A percentile compares a stretch with the other conserved stretches of the same genome.
These are phyloP conservation scores for Chondrosia reniformis DNA, from an alignment of 37 sponge, comb jelly and placozoan species.

Conservation along the genomic window DNA sequence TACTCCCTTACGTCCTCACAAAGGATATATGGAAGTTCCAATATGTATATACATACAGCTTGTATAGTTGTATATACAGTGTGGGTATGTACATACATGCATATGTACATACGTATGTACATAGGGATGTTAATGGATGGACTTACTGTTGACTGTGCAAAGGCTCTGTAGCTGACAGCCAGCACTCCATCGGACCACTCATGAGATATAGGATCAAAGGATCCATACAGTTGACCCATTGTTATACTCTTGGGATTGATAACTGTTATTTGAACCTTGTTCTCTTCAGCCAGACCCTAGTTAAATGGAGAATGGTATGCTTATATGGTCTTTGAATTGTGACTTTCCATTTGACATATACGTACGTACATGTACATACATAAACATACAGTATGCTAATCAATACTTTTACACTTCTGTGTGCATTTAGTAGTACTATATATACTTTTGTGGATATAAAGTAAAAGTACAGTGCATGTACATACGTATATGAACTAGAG, in stretches of 20 bases:
- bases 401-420: too few species aligned
- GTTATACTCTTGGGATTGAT: conserved; percentile 98
- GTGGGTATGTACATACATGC: not conserved
- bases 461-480: not conserved
- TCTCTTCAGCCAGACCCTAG: conserved; percentile 70
- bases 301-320: not conserved
- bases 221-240: conserved; percentile 98
- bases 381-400: too few species aligned
- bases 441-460: too few species aligned
- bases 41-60: not conserved
- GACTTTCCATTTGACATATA: too few species aligned
- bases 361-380: too few species aligned
- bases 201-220: conserved; percentile 98
- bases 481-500: too few species aligned
- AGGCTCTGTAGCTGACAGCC: conserved; percentile 96
- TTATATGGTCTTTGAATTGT: too few species aligned
- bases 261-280: conserved; percentile 95
- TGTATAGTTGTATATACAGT: not conserved
- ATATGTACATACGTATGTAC: not conserved
- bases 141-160: conserved; percentile 89
- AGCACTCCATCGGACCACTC: conserved; percentile 99
- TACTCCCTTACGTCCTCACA: too few species aligned
- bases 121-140: not conserved
- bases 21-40: not conserved
- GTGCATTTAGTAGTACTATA: too few species aligned